A percentile compares a stretch with the other conserved stretches of the same genome.
Evolutionary conservation across 2,888 invertebrate genomes (phyloP).

Genomic region (Xestia sexstrigata): DNA sequence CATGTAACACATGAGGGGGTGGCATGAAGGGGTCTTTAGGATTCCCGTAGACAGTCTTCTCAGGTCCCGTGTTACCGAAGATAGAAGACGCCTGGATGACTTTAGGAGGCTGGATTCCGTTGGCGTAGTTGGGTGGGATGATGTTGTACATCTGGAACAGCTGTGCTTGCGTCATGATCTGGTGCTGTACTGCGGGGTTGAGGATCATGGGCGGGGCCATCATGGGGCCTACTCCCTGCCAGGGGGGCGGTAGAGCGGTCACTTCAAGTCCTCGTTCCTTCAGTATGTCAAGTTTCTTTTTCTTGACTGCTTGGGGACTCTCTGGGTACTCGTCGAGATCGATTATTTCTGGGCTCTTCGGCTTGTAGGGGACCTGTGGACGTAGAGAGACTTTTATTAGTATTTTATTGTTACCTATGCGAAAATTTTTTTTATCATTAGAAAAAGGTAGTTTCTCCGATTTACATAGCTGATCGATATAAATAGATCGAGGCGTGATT

Average conservation of each 20-base stretch:
- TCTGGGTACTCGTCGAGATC: slow-evolving; percentile 91
- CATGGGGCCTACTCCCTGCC: slow-evolving; percentile 68
- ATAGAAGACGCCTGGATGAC: slow-evolving; percentile 92
- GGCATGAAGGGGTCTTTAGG: slow-evolving; percentile 93
- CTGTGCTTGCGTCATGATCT: slow-evolving; percentile 88
- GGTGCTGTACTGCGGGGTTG: slow-evolving; percentile 85
- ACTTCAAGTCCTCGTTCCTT: slow-evolving; percentile 94
- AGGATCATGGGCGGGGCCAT: slow-evolving; percentile 74
- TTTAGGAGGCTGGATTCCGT: slow-evolving; percentile 86
- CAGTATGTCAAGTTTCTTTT: slow-evolving; percentile 94
- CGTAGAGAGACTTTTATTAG: background rate
- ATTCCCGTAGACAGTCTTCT: slow-evolving; percentile 93
- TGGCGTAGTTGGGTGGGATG: slow-evolving; percentile 78
- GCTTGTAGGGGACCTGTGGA: slow-evolving; percentile 90
- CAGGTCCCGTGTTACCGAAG: slow-evolving; percentile 90
- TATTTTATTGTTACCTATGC: background rate
- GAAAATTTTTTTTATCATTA: background rate
- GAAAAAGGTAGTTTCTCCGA: background rate
- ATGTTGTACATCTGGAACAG: slow-evolving; percentile 85
- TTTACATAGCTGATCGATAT: too few species aligned
- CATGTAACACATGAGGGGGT: slow-evolving; percentile 88
- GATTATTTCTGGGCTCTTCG: slow-evolving; percentile 92
- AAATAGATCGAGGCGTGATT: background rate
- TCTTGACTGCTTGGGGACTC: slow-evolving; percentile 88
- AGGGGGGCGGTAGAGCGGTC: slow-evolving; percentile 91